phyloP scores from a whole-genome alignment of 2,797 vertebrate genomes.

The Notoglanidium macrostoma region DNA sequence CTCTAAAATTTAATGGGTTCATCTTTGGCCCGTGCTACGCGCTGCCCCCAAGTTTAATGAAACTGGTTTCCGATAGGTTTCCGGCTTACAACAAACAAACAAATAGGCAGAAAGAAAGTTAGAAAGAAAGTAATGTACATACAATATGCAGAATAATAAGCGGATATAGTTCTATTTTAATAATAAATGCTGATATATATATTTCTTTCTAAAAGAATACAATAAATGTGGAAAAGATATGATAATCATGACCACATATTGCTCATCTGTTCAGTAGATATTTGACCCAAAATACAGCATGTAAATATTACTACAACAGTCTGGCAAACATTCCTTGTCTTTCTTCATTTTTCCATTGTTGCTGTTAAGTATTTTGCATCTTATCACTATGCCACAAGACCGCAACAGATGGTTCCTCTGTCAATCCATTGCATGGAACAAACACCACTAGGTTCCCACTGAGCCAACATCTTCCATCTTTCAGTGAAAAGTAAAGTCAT shows the following conservation, averaged over 20 bases:
- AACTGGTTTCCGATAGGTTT: too few species aligned
- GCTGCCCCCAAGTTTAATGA: too few species aligned
- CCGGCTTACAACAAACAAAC: too few species aligned
- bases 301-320: neutral
- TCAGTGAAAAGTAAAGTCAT: neutral
- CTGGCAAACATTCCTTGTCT: neutral
- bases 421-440: neutral
- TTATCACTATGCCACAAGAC: neutral
- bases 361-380: neutral
- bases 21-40: too few species aligned
- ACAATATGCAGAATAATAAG: neutral
- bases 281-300: neutral
- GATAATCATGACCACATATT: neutral
- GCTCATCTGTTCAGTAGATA: neutral
- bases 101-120: neutral
- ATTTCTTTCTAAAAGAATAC: neutral
- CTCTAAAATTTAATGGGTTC: too few species aligned
- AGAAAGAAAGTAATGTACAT: neutral
- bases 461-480: neutral
- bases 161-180: neutral
- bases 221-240: neutral
- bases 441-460: too few species aligned
- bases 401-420: constrained; percentile 38
- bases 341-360: neutral
- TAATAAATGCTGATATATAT: neutral